phyloP scores from a whole-genome alignment of 2,888 invertebrate genomes.

The Napeogenes sylphis region DNA sequence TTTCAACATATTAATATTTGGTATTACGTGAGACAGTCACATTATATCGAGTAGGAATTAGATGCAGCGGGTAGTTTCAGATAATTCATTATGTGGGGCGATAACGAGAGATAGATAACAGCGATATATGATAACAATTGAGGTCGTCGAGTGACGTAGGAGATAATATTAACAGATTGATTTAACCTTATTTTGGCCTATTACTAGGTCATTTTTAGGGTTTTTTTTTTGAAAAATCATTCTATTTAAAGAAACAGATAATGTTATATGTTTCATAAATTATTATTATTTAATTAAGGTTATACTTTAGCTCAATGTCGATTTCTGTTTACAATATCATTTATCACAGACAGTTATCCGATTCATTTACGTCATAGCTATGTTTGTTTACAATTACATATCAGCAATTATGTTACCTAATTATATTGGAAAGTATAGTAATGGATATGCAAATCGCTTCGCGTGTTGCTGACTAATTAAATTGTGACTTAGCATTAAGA shows the following conservation, averaged over 20 bases:
- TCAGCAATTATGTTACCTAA: slow-evolving; percentile 28
- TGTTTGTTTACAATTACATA: slow-evolving; percentile 33
- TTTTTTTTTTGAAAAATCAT: not conserved
- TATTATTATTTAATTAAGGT: not conserved
- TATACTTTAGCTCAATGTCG: slow-evolving; percentile 21
- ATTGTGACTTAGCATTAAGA: too few relatives aligned
- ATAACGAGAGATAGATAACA: too few relatives aligned
- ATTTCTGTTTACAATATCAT: slow-evolving; percentile 23
- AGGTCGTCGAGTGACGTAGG: too few relatives aligned
- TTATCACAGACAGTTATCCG: slow-evolving; percentile 20
- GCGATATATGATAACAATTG: too few relatives aligned
- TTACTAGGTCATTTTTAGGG: not conserved
- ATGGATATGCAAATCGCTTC: too few relatives aligned
- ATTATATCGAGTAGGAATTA: too few relatives aligned
- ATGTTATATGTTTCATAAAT: not conserved
- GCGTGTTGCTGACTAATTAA: too few relatives aligned
- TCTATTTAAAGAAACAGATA: not conserved
- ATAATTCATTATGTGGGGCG: too few relatives aligned
- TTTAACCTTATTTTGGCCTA: not conserved
- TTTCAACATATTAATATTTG: too few relatives aligned
- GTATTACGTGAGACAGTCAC: too few relatives aligned
- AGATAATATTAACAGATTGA: not conserved
- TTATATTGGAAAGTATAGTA: not conserved
- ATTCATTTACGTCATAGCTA: slow-evolving; percentile 32
- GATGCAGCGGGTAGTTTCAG: too few relatives aligned